A percentile compares a stretch with the other conserved stretches of the same genome.
Evolutionary conservation across 2,888 invertebrate species (phyloP).

Genomic region (Eilema caniola): DNA sequence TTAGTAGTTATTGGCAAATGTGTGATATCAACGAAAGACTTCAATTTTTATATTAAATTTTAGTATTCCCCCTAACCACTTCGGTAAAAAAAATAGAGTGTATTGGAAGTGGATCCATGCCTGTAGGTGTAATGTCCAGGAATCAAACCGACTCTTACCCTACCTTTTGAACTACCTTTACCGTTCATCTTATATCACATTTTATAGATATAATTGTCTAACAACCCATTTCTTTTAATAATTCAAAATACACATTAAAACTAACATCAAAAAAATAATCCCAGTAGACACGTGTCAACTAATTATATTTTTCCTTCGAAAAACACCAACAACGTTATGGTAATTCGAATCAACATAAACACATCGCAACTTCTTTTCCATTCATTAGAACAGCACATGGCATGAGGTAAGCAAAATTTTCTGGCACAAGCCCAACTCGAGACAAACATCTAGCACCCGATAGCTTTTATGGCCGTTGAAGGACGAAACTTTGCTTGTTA

Average conservation of each 20-base stretch:
- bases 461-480: constrained; percentile 63
- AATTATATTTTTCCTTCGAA: constrained; percentile 24
- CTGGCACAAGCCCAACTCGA: constrained; percentile 61
- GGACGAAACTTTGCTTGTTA: constrained; percentile 82
- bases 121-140: background rate
- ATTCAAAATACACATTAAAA: background rate
- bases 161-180: background rate
- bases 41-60: background rate
- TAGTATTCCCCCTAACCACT: background rate
- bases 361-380: constrained; percentile 39
- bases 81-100: too few species aligned
- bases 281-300: background rate
- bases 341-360: constrained; percentile 48
- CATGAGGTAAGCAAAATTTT: constrained; percentile 44
- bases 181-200: too few species aligned
- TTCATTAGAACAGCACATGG: constrained; percentile 46
- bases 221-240: background rate
- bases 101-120: background rate
- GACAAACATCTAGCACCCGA: constrained; percentile 58
- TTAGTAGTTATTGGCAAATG: too few species aligned
- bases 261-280: background rate
- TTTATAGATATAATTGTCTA: background rate
- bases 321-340: constrained; percentile 29
- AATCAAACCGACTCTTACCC: too few species aligned
- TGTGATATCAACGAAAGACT: too few species aligned